These are phyloP conservation scores for Teleogryllus occipitalis DNA, from an alignment of 1,140 invertebrate genomes.

Conservation along the genomic window DNA sequence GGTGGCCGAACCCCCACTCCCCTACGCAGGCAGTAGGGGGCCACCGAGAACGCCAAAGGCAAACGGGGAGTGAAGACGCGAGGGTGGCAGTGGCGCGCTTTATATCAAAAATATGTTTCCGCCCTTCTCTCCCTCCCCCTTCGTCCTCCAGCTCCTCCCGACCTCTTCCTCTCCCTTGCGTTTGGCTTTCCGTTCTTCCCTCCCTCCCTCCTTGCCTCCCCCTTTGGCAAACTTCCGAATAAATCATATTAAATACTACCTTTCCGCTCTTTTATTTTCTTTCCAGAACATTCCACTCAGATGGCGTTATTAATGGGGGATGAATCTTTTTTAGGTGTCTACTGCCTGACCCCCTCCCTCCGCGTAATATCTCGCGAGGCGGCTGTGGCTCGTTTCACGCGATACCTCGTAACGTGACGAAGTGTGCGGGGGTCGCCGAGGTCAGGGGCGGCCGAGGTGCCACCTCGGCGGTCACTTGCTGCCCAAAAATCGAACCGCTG, in stretches of 20 bases:
- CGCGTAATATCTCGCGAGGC: too few relatives aligned
- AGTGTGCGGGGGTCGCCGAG: too few relatives aligned
- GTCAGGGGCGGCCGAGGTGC: too few relatives aligned
- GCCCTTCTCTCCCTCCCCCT: not conserved
- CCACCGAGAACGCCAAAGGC: not conserved
- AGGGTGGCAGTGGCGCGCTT: not conserved
- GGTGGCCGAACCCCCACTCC: too few relatives aligned
- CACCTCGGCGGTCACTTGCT: too few relatives aligned
- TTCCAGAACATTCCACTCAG: slow-evolving; percentile 3
- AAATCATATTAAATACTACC: slow-evolving; percentile 6
- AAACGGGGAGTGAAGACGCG: not conserved
- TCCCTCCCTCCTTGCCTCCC: too few relatives aligned
- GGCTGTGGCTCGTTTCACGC: too few relatives aligned
- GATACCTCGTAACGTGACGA: too few relatives aligned
- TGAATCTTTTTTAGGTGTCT: not conserved
- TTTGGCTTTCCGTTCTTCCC: not conserved
- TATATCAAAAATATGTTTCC: slow-evolving; percentile 6
- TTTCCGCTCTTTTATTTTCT: slow-evolving; percentile 5
- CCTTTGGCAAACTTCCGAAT: slow-evolving; percentile 3
- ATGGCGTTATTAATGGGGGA: slow-evolving; percentile 1
- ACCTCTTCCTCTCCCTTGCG: not conserved
- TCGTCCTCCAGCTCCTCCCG: not conserved
- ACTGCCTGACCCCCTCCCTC: not conserved
- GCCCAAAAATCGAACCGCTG: too few relatives aligned
- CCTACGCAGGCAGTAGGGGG: too few relatives aligned